Evolutionary conservation across 2,888 invertebrate species (phyloP).

Genomic region (Trichopria drosophilae): DNA sequence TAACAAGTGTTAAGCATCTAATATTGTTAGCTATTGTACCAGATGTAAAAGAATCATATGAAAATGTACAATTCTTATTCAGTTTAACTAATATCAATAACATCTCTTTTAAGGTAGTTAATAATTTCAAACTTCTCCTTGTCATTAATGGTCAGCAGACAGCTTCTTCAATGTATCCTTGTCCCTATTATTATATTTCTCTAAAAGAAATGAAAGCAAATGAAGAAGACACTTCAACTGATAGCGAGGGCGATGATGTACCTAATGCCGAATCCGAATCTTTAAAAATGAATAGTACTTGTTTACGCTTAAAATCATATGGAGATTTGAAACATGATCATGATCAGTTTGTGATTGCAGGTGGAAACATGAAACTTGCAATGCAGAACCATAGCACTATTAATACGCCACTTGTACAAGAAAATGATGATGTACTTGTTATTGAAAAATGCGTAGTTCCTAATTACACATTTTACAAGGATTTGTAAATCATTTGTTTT

Average conservation of each 20-base stretch:
- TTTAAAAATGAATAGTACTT: conserved; percentile 1
- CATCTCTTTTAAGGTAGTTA: neutral
- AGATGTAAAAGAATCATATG: conserved; percentile 2
- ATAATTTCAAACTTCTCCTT: conserved; percentile 2
- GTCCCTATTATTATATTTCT: too few species aligned
- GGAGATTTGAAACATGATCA: conserved; percentile 5
- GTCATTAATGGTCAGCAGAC: conserved; percentile 7
- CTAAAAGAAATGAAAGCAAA: neutral
- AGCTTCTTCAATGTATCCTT: neutral
- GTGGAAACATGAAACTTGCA: conserved; percentile 2
- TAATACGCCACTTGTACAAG: neutral
- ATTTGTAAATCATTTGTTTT: too few species aligned
- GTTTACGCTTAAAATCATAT: conserved; percentile 1
- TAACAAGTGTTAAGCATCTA: neutral
- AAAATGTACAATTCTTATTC: neutral
- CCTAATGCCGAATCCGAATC: neutral
- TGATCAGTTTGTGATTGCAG: neutral
- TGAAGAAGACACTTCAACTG: conserved; percentile 3
- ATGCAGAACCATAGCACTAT: conserved; percentile 3
- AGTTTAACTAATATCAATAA: conserved; percentile 1
- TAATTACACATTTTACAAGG: conserved; percentile 1
- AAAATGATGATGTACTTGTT: conserved; percentile 1
- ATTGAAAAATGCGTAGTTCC: conserved; percentile 7
- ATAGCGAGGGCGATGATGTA: conserved; percentile 1
- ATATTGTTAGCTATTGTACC: conserved; percentile 7